Evolutionary conservation across 2,113 vertebrate species (phyloP), one percentile per base, ranked within the genome.

Genomic region (Typhlomys cinereus): DNA sequence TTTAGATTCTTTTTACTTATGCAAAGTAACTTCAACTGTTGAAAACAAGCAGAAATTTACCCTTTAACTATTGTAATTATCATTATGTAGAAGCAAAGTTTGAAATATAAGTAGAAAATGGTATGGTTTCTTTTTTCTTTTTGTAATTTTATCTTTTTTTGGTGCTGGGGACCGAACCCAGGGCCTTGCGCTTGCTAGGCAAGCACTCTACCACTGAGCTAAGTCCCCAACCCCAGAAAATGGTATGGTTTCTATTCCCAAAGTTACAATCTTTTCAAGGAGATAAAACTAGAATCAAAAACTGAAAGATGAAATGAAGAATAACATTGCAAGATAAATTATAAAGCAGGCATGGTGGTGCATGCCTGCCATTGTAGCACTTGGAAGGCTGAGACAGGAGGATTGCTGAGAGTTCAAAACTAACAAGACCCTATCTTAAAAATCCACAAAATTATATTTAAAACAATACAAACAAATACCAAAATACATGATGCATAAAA

Each of bases 21-120:
- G 79, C 31, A 23, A 85, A 90, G 59, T 83, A 14, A 80, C 34
- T 70, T 31, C 48, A 25, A 62, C 41, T 44, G 52, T 61, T 89
- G 27, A 90, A 93, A 44, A 31, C 17, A 61, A 92, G 78, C 10
- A 12, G 52, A 83, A 82, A 57, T 31, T 90, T n/a, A 89, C 90
- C n/a, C 89, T 92, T 64, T 84, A 67, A 84, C 44, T 66, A 27
- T 9, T 57, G 7, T 81, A 48, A 21, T 73, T 84, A 75, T 14
- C 5, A 39, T 39, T 79, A 66, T 59, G 3, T 21, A 52, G 46
- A n/a, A 50, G 89, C 44, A 48, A 90, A 88, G 18, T 36, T 17
- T 74, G 41, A 74, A 90, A 12, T 76, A 75, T 79, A 59, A 91
- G 66, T 83, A 2, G 74, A 62, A 74, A 44, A 85, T 73, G 73